These are phyloP conservation scores for Incurvaria masculella DNA, from an alignment of 2,888 invertebrate species.

Conservation along the genomic window DNA sequence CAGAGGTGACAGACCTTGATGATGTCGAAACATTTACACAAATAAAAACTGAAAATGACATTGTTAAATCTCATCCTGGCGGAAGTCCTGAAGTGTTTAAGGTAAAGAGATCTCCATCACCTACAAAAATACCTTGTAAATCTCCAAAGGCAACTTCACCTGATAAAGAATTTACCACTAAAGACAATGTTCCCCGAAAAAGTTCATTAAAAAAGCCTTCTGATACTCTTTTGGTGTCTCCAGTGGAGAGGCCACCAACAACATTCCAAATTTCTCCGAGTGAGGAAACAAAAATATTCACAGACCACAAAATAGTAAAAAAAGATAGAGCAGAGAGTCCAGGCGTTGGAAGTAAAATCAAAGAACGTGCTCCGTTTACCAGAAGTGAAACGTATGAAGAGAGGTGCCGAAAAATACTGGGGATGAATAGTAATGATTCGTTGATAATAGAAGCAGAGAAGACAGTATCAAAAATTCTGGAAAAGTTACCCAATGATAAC, in stretches of 20 bases:
- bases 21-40: slow-evolving; percentile 26
- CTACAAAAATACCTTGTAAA: slow-evolving; percentile 41
- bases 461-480: slow-evolving; percentile 19
- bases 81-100: slow-evolving; percentile 24
- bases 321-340: slow-evolving; percentile 28
- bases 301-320: slow-evolving; percentile 26
- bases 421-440: slow-evolving; percentile 51
- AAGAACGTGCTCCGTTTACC: slow-evolving; percentile 55
- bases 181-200: slow-evolving; percentile 40
- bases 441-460: slow-evolving; percentile 21
- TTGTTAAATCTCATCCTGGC: slow-evolving; percentile 15
- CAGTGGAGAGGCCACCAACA: slow-evolving; percentile 40
- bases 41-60: slow-evolving; percentile 19
- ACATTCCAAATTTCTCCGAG: slow-evolving; percentile 39
- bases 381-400: slow-evolving; percentile 72
- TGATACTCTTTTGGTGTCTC: slow-evolving; percentile 25
- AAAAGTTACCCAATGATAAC: slow-evolving; percentile 17
- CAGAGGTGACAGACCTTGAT: slow-evolving; percentile 37
- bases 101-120: slow-evolving; percentile 28
- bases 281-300: slow-evolving; percentile 25
- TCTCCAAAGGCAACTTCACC: slow-evolving; percentile 31
- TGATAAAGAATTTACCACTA: slow-evolving; percentile 31
- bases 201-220: slow-evolving; percentile 41
- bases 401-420: slow-evolving; percentile 66
- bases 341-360: slow-evolving; percentile 26